Evolutionary conservation across 2,113 vertebrate species (phyloP), one percentile per base, ranked within the genome.

Genomic region (Ctenomys sociabilis): DNA sequence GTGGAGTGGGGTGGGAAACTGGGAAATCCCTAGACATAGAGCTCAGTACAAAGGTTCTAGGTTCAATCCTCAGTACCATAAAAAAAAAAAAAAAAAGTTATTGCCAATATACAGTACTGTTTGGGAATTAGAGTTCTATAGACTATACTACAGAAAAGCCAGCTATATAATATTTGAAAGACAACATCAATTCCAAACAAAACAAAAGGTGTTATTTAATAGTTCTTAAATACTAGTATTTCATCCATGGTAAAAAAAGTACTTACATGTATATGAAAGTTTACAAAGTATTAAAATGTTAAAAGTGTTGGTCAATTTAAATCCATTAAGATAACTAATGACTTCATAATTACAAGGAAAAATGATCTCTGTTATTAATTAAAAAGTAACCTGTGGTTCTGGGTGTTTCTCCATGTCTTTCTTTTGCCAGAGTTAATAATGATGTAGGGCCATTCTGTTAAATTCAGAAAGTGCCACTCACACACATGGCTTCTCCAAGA

Each of bases 161-260:
- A 96, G 89, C 3, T n/a, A 43, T 64, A 54, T 64, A 95, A 57
- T 80, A 95, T 52, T 13, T 7, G 32, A 82, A 91, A 95, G 75
- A 40, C 12, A 52, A 85, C 4, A 64, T 70, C 37, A 83, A 35
- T 57, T 22, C 63, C 73, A 73, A 63, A 28, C 32, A 96, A n/a
- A 26, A 24, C 9, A 32, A 87, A 95, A 92, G 12, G 7, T 63
- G 81, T n/a, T n/a, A n/a, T n/a, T n/a, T 63, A 64, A 88, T 32
- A 64, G 24, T 89, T 66, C 43, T 78, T 40, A 93, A 78, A 83
- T 86, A 57, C 52, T 61, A 89, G n/a, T 35, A 72, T 30, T 93
- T 90, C 61, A 89, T 52, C 21, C 52, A 73, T 1, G 35, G 86
- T 21, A 90, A n/a, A 95, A 95, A 85, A 52, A 92, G 37, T 43